Conservation (phyloP, 2,797 vertebrate species). For the Microchirus variegatus region DNA sequence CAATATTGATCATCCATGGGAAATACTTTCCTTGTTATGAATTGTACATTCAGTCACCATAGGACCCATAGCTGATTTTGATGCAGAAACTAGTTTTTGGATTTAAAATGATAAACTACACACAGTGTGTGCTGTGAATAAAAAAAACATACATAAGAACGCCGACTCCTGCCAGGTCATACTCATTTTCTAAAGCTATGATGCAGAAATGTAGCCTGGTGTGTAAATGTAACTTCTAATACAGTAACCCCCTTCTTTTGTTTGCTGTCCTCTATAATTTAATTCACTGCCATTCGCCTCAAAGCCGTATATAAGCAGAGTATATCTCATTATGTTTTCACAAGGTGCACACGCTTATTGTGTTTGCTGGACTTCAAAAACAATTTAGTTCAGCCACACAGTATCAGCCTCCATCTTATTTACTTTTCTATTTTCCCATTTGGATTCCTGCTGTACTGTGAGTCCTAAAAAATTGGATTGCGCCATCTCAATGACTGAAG, state of each 20-base stretch:
- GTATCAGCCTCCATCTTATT: constrained; percentile 63
- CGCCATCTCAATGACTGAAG: constrained; percentile 51
- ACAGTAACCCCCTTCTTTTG: constrained; percentile 51
- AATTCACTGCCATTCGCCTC: constrained; percentile 29
- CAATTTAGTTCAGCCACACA: constrained; percentile 63
- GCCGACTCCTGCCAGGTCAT: constrained; percentile 4
- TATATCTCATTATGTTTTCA: constrained; percentile 66
- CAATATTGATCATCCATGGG: constrained; percentile 21
- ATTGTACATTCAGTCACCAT: constrained; percentile 3
- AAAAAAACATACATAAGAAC: constrained; percentile 19
- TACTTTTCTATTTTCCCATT: constrained; percentile 65
- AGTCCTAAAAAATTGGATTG: constrained; percentile 69
- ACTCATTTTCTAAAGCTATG: constrained; percentile 19
- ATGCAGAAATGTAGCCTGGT: constrained; percentile 19
- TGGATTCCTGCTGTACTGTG: constrained; percentile 58
- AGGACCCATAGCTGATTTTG: not conserved
- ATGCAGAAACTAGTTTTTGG: constrained; percentile 20
- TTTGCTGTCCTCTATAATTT: constrained; percentile 55
- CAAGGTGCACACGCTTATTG: constrained; percentile 59
- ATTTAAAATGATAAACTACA: constrained; percentile 27
- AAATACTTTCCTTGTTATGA: constrained; percentile 23
- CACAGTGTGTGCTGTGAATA: no score
- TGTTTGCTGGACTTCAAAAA: constrained; percentile 68
- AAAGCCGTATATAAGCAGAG: constrained; percentile 45
- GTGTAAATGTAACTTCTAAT: constrained; percentile 45